phyloP scores from a whole-genome alignment of 1,140 invertebrate genomes.

The Papilio helenus region DNA sequence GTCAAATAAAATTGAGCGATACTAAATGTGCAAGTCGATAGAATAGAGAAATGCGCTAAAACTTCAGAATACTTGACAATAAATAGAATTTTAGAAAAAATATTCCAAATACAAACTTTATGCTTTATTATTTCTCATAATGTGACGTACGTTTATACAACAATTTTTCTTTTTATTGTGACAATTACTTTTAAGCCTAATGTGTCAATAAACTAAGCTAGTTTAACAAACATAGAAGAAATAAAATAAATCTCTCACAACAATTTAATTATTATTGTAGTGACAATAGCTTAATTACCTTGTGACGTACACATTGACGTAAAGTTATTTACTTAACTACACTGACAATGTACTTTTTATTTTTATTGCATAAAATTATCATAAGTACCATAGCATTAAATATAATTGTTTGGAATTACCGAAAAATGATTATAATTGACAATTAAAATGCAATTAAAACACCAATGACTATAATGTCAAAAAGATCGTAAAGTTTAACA shows the following conservation, averaged over 20 bases:
- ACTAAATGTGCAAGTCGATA: neutral
- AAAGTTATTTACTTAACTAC: neutral
- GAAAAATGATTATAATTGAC: neutral
- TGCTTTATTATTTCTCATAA: neutral
- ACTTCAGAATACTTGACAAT: neutral
- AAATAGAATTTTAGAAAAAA: too few species aligned
- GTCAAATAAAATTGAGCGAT: neutral
- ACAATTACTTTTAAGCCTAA: neutral
- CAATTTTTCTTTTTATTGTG: neutral
- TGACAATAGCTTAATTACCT: neutral
- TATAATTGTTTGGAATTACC: neutral
- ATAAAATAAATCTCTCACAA: neutral
- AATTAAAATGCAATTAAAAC: too few species aligned
- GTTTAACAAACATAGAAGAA: neutral
- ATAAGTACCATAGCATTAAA: neutral
- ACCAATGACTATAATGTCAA: too few species aligned
- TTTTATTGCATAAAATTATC: neutral
- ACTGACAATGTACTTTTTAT: neutral
- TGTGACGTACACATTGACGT: neutral
- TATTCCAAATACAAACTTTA: neutral
- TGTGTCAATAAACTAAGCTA: neutral
- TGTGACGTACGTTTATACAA: neutral
- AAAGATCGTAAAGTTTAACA: too few species aligned
- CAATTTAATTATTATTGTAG: neutral
- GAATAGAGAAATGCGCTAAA: neutral